Base-by-base conservation (phyloP, 2,797 vertebrate species). In the Microctenopoma lineatum region DNA sequence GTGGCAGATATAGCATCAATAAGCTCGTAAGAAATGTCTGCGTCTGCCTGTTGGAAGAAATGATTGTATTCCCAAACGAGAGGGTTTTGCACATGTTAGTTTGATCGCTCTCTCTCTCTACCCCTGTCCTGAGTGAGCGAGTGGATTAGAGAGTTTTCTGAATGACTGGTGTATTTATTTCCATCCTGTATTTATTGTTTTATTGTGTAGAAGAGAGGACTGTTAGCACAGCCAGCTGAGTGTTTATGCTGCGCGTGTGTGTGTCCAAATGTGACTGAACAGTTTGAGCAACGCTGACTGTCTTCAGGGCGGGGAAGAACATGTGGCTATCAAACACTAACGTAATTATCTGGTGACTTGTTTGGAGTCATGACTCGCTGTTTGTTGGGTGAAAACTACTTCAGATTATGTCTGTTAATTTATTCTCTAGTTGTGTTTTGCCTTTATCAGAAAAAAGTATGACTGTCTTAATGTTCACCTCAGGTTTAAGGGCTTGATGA, bases 151-250 rank as follows among this genome's bases (percentile, higher is more conserved):
- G 27, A 9, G 42, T 63, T 65, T 52, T 57, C 39, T 52, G 34
- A 59, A 26, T 11, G 56, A 53, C 29, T 5, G 34, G 21, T 13
- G 44, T 88, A 85, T 89, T 88, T 88, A 87, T 91, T 89, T 75
- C 67, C 68, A 5, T 68, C 3, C 45, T 47, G 36, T 90, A 90
- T 92, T 89, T 89, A 80, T 89, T 72, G 4, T 79, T 88, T 74
- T 83, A 61, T 26, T 63, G 13, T 76, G 7, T 21, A 18, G 34
- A 45, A 27, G 36, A 10, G 27, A 29, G 4, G 27, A 29, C 27
- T 29, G 27, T 61, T 57, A 18, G 38, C 39, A 41, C 4, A 38
- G 36, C 2, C 36, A 12, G 36, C 36, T 38, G 36, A 38, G 11
- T 11, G 10, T 38, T 38, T 10, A 38, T 38, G 36, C 36, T 36